phyloP scores from a whole-genome alignment of 2,888 invertebrate genomes.

The Nomada fabriciana region DNA sequence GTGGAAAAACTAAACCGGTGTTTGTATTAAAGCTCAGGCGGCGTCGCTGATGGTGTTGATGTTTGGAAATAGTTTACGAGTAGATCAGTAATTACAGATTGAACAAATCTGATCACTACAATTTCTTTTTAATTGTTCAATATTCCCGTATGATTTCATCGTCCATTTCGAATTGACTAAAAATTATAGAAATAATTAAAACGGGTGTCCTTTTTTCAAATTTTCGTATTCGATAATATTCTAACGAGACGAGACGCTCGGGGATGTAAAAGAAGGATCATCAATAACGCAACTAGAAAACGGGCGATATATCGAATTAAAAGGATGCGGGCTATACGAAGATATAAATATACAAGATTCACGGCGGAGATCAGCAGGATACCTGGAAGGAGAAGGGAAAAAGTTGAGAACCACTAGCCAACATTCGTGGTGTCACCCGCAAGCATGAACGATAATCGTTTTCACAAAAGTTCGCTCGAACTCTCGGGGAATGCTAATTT shows the following conservation, averaged over 20 bases:
- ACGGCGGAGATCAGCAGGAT: background rate
- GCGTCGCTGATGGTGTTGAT: background rate
- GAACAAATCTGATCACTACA: background rate
- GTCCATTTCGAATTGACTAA: no score
- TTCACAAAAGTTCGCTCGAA: conserved; percentile 30
- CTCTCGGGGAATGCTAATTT: conserved; percentile 31
- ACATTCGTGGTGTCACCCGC: conserved; percentile 29
- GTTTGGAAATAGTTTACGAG: background rate
- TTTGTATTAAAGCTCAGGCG: background rate
- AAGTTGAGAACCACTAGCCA: conserved; percentile 42
- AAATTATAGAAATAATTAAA: no score
- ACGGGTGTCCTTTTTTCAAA: background rate
- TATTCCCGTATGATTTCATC: background rate
- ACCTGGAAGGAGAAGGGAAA: conserved; percentile 11
- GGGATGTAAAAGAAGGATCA: background rate
- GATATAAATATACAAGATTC: conserved; percentile 12
- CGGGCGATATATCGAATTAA: conserved; percentile 19
- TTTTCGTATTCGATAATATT: no score
- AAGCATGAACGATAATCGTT: conserved; percentile 42
- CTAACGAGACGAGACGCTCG: background rate
- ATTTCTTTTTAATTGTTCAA: background rate
- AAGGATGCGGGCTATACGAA: conserved; percentile 48
- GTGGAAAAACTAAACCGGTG: conserved; percentile 30
- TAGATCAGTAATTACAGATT: background rate
- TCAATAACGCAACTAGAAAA: background rate